These are phyloP conservation scores for Synergus laeviventris DNA, from an alignment of 2,888 invertebrate genomes.

Conservation along the genomic window DNA sequence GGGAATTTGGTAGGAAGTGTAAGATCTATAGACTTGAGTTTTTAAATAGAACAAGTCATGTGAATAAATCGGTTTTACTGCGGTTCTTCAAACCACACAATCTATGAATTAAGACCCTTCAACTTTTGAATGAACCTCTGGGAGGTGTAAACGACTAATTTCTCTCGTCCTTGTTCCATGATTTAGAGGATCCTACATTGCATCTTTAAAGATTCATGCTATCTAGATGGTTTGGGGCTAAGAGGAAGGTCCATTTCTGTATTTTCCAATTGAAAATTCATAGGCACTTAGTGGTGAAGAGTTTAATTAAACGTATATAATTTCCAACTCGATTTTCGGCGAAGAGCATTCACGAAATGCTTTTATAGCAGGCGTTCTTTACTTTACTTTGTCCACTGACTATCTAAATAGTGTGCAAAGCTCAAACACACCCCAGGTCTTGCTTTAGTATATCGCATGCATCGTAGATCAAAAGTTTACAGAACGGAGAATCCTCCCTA, in stretches of 20 bases:
- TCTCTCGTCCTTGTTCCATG: neutral
- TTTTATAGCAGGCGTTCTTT: constrained; percentile 1
- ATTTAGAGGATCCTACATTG: constrained; percentile 16
- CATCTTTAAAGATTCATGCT: constrained; percentile 5
- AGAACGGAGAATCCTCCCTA: constrained; percentile 14
- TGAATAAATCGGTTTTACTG: constrained; percentile 3
- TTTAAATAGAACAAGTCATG: neutral
- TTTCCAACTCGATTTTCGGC: constrained; percentile 5
- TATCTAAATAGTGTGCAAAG: constrained; percentile 1
- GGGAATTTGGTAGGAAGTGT: neutral
- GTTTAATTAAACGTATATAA: constrained; percentile 34
- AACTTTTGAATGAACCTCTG: neutral
- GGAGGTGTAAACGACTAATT: constrained; percentile 17
- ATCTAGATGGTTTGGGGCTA: neutral
- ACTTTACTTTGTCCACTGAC: neutral
- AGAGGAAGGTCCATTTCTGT: neutral
- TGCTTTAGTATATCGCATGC: constrained; percentile 26
- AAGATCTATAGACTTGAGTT: neutral
- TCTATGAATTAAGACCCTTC: neutral
- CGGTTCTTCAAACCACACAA: neutral
- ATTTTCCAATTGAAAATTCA: constrained; percentile 22
- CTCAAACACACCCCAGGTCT: constrained; percentile 21
- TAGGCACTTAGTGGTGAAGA: constrained; percentile 20
- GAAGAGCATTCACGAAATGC: neutral
- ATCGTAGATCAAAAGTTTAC: constrained; percentile 27